Base-by-base conservation (phyloP, 2,888 invertebrate genomes). In the Drosophila neonasuta region DNA sequence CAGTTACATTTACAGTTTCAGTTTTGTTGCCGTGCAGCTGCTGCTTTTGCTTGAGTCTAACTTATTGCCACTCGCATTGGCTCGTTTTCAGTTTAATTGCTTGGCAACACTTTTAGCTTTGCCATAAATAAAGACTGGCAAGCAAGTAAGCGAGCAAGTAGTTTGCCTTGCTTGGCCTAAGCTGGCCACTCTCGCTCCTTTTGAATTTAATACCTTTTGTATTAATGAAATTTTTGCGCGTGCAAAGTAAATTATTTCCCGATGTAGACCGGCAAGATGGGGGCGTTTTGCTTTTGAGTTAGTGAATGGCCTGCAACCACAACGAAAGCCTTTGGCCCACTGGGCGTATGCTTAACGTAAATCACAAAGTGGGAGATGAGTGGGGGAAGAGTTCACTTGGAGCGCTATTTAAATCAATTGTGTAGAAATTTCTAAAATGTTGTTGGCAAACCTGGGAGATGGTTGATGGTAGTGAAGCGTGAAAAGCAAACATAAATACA, bases 401-500 rank as follows among this genome's bases (percentile, higher is more conserved):
- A 78, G 64, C 66, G 82, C 80, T 70, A 80, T 84, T 84, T 82
- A 77, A 83, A 83, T 83, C 82, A 83, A 83, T 83, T 82, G 82
- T 79, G 80, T 80, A 79, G 80, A 82, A 80, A 79, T 77, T 79
- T 79, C 65, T 41, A 68, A 83, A 77, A 44, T 55, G 24, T 24
- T 55, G 71, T 68, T 80, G 65, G 65, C 65, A 54, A 64, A 46
- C 52, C 54, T 61, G 60, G 56, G 34, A 46, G 49, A 13, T 17
- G 13, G 29, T 34, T 17, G 62, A 48, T 68, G 66, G 67, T 60
- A 70, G 71, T 64, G 75, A 73, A 81, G 84, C 81, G 80, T 83
- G 85, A 83, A 83, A 79, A 74, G 85, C 85, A 80, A 84, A 80
- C 80, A 84, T 84, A 84, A 85, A 85, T 82, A 77, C 61, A 61